Base-by-base conservation (phyloP, 2,797 vertebrate species). In the Gadopsis bispinosus region DNA sequence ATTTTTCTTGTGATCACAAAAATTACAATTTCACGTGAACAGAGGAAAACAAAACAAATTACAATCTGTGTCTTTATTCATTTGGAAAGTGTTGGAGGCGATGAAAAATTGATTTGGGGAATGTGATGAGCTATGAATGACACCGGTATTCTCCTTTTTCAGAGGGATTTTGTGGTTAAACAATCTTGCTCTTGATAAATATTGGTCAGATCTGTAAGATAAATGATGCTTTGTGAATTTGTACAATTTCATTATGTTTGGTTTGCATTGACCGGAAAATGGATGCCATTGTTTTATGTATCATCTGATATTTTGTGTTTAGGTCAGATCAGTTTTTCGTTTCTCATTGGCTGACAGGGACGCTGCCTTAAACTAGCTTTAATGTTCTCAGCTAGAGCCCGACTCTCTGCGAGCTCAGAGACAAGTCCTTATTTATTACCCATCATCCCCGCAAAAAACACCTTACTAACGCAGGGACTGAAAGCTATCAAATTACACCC, bases 171-270 rank as follows among this genome's bases (percentile, higher is more conserved):
- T 87, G 92, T 93, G 91, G 93, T 88, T 91, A 90, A 93, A 94
- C 92, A 94, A 93, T 95, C 93, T 93, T 88, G 91, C 87, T 91
- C 95, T 96, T 95, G 91, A 92, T 94, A 95, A 96, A 95, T 95
- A 95, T 95, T 92, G 74, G 81, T 92, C 86, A 83, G 94, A 96
- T 94, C 93, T 97, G 96, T 96, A 93, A 95, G 93, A 97, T 94
- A 95, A 93, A 95, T 92, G 81, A 95, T 91, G 93, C 96, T 90
- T 96, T 96, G 96, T 97, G 96, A 96, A 97, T 97, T 96, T 97
- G 96, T 98, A 97, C 93, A 95, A 96, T 95, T 86, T 88, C 74
- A 84, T 83, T 91, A 43, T 71, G 93, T 90, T 89, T 91, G 94
- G 92, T 95, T 94, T 91, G 93, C 89, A 77, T 93, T 89, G 88